Evolutionary conservation across 2,888 invertebrate genomes (phyloP), one percentile per base, ranked within the genome.

Genomic region (Podabrus alpinus): DNA sequence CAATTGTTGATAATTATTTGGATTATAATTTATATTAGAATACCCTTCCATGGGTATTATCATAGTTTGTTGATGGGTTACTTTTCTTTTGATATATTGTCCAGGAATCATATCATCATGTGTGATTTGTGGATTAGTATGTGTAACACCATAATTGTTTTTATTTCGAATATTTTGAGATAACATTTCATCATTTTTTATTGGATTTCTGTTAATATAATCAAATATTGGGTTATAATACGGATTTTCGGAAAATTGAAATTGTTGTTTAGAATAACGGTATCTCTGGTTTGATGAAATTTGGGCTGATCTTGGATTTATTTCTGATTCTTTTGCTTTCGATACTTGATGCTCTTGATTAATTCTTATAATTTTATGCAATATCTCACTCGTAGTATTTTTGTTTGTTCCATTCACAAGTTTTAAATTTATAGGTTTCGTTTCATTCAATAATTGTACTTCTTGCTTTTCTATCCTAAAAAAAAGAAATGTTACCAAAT

Each of bases 301-400:
- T 66, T 45, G 21, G 2, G 64, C 67, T 15, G 15, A 45, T 45
- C 16, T 62, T 68, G 15, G 15, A 24, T 61, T 45, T 69, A 9
- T 68, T 13, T 17, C 68, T 19, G 21, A 68, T 73, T 3, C 64
- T 68, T 11, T 68, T 71, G 1, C 73, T 68, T 11, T 25, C 9
- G 66, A 88, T 84, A 86, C 89, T 86, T 82, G n/a, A n/a, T n/a
- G 88, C 83, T 87, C 87, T 66, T 88, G 87, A 80, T 91, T 91
- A 4, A 91, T 87, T 74, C 87, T 86, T 80, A 88, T 88, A 76
- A 91, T 91, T 85, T 90, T 90, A 59, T 89, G 88, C 24, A 91
- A 82, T 72, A 91, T 91, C 29, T 90, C 88, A 83, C 82, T 83
- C 1, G 88, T 87, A 16, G 45, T 45, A 0, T 61, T 67, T 45